Base-by-base conservation (phyloP, 2,797 vertebrate genomes). In the Tenualosa thibaudeaui region DNA sequence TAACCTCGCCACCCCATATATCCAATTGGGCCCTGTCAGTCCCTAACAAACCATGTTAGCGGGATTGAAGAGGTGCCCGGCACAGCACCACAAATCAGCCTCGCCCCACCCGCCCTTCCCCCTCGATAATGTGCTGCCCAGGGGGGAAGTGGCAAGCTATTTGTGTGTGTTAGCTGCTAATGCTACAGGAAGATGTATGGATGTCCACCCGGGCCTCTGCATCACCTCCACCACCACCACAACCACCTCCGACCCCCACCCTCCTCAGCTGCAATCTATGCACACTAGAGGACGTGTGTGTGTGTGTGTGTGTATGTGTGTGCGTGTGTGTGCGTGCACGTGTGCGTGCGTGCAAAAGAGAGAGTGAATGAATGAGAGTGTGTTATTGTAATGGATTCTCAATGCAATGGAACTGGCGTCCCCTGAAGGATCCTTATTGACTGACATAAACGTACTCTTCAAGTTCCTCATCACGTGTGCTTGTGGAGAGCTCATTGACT, bases 381-480 rank as follows among this genome's bases (percentile, higher is more conserved):
- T 40, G 71, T 78, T 17, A 43, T 19, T 17, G 37, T 78, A 78
- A 78, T 78, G 71, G 71, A 78, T 78, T 46, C 71, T 78, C 71
- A 78, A 46, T 78, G 71, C 40, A 40, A 46, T 78, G 71, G 71
- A 17, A 78, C 40, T 78, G 71, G 71, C 71, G 19, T 5, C 5
- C 71, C 71, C 71, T 78, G 10, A 78, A 78, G 71, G 71, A 9
- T 78, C 40, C 71, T 78, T 78, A 78, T 78, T 78, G 71, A 78
- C 71, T 19, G 71, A 46, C 37, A 22, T 2, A 78, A 78, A 46
- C 22, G 71, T 46, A 40, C 17, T 78, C 71, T 40, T 40, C 17
- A 22, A 22, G 71, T 37, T 40, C 40, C 71, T 22, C 71, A 8
- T 4, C 40, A 78, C 40, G 40, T 46, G 37, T 19, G 71, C 50